A percentile compares a stretch with the other conserved stretches of the same genome.
phyloP scores from a whole-genome alignment of 1,140 invertebrate species.

The Colletes gigas region DNA sequence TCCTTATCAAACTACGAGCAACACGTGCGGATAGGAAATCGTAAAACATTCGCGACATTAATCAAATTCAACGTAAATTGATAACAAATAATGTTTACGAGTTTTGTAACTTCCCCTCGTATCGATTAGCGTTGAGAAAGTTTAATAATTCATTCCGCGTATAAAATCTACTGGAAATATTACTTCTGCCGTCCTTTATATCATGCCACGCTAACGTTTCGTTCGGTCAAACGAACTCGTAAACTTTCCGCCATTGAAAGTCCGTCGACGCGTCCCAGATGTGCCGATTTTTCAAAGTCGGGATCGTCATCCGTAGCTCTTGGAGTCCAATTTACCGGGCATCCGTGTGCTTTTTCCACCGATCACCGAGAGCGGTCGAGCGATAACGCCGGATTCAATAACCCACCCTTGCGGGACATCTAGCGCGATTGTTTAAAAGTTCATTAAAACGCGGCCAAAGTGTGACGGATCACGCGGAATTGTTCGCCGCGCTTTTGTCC shows the following conservation, averaged over 20 bases:
- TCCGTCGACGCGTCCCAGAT: background rate
- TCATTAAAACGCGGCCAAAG: slow-evolving; percentile 12
- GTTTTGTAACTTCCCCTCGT: no score
- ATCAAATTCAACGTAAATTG: no score
- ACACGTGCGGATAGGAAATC: background rate
- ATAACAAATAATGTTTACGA: no score
- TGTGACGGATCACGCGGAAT: slow-evolving; percentile 22
- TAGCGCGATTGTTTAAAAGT: slow-evolving; percentile 17
- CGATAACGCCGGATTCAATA: background rate
- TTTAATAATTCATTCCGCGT: no score
- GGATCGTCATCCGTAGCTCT: no score
- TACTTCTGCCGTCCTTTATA: no score
- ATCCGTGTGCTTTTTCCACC: background rate
- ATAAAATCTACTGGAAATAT: no score
- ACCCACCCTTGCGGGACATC: background rate
- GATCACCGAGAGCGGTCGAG: background rate
- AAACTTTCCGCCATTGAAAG: background rate
- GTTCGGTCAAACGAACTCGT: background rate
- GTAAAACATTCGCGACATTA: background rate
- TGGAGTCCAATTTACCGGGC: no score
- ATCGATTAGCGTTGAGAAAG: no score
- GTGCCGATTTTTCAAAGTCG: background rate
- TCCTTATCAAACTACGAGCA: background rate
- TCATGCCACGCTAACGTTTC: no score
- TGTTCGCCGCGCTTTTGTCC: slow-evolving; percentile 36